These are phyloP conservation scores for Misgurnus mizolepis DNA, from an alignment of 2,113 vertebrate genomes.

Conservation along the genomic window DNA sequence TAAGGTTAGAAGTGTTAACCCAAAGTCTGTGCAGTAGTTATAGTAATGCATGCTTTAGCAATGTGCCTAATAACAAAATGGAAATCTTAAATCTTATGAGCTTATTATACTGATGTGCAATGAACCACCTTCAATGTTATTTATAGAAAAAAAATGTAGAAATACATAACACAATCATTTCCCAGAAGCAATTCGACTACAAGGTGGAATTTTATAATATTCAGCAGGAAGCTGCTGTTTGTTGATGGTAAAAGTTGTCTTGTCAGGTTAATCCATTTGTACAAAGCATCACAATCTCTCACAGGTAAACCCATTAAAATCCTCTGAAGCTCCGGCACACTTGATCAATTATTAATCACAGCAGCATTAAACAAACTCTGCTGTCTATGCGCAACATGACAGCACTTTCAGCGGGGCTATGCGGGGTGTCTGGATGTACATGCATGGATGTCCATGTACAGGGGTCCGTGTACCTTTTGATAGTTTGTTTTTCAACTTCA, in stretches of 20 bases:
- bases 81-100: neutral
- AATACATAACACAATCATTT: neutral
- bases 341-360: conserved; percentile 46
- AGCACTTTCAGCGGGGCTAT: neutral
- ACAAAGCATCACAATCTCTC: neutral
- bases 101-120: neutral
- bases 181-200: neutral
- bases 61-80: neutral
- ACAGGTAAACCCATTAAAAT: conserved; percentile 31
- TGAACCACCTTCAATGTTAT: neutral
- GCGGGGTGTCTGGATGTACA: neutral
- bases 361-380: conserved; percentile 34
- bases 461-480: too few relatives aligned
- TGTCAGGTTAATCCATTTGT: conserved; percentile 27
- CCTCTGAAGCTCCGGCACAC: conserved; percentile 21
- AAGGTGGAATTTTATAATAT: neutral
- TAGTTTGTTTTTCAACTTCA: too few relatives aligned
- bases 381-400: conserved; percentile 13
- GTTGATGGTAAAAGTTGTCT: conserved; percentile 6
- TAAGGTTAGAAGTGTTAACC: neutral
- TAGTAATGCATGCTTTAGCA: neutral
- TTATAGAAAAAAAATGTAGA: conserved; percentile 2
- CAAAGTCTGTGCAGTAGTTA: neutral
- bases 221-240: conserved; percentile 6
- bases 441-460: neutral